Base-by-base conservation (phyloP, 2,888 invertebrate species). In the Cremastinae sp. region DNA sequence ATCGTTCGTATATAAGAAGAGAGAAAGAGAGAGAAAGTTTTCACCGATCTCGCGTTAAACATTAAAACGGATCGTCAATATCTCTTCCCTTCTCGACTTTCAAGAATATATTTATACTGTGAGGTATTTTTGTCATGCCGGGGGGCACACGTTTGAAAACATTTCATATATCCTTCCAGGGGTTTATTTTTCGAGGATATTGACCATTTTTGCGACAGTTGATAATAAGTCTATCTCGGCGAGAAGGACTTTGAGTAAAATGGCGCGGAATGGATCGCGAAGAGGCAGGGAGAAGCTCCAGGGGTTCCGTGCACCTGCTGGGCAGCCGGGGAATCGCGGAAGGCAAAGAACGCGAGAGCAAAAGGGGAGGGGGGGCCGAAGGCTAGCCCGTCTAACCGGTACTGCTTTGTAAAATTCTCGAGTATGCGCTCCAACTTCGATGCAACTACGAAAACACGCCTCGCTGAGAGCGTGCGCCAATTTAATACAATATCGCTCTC, bases 351-450 rank as follows among this genome's bases (percentile, higher is more conserved):
- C n/a, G n/a, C n/a, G n/a, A n/a, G n/a, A n/a, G n/a, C n/a, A n/a
- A n/a, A n/a, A n/a, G n/a, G n/a, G 80, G 81, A 79, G 78, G 73
- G 69, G 77, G 78, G 78, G 79, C 84, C 82, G 83, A 81, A 79
- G 85, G 81, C 83, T 81, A 84, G 83, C 86, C 81, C 81, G 86
- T 86, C 85, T 85, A 86, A 86, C 86, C 86, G 86, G 86, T 86
- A 86, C 84, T 81, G 83, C 78, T 77, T 81, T 81, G 82, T 84
- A 86, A 86, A 86, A 86, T 83, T 84, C 84, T 78, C 84, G 84
- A 86, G 86, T 85, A 86, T 86, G 85, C 86, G 84, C 86, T 85
- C 72, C 79, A 81, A 59, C 76, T 72, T 64, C 59, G 68, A 73
- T 74, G 61, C 68, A 53, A 66, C 38, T 45, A 59, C 56, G 58